phyloP scores from a whole-genome alignment of 2,888 invertebrate genomes.

The Suillia variegata region DNA sequence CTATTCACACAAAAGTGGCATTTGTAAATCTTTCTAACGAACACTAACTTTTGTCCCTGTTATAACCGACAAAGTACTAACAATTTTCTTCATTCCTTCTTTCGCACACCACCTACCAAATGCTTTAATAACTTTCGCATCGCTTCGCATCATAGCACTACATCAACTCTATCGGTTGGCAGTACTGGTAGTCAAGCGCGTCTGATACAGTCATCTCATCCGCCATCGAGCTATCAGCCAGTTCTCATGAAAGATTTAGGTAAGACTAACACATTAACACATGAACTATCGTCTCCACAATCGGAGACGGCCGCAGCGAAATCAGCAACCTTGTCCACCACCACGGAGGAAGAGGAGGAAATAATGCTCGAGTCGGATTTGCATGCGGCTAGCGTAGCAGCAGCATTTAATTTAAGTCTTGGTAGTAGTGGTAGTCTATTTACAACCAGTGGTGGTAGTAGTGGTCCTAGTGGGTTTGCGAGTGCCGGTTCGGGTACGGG shows the following conservation, averaged over 20 bases:
- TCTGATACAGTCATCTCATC: slow-evolving; percentile 91
- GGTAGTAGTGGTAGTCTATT: slow-evolving; percentile 56
- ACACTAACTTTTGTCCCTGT: not conserved
- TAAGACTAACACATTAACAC: slow-evolving; percentile 65
- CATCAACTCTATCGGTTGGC: slow-evolving; percentile 91
- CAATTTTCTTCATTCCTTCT: not conserved
- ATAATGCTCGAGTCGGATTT: slow-evolving; percentile 44
- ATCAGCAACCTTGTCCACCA: slow-evolving; percentile 16
- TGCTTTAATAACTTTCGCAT: too few species aligned
- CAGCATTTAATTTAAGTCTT: slow-evolving; percentile 56
- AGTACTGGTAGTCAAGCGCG: slow-evolving; percentile 92
- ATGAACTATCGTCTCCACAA: slow-evolving; percentile 41
- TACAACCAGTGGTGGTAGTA: slow-evolving; percentile 37
- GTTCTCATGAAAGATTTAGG: slow-evolving; percentile 87
- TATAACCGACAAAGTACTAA: not conserved
- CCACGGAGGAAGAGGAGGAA: slow-evolving; percentile 27
- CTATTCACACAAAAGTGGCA: not conserved
- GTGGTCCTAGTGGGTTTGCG: slow-evolving; percentile 12
- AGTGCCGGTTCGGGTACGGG: slow-evolving; percentile 19
- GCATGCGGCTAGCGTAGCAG: slow-evolving; percentile 49
- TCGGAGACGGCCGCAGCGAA: slow-evolving; percentile 29
- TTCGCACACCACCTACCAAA: too few species aligned
- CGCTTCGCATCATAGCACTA: slow-evolving; percentile 74
- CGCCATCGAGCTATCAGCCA: slow-evolving; percentile 90
- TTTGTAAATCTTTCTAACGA: not conserved